A percentile compares a stretch with the other conserved stretches of the same genome.
Conservation (phyloP, 2,888 invertebrate species). For the Emmelina monodactyla region DNA sequence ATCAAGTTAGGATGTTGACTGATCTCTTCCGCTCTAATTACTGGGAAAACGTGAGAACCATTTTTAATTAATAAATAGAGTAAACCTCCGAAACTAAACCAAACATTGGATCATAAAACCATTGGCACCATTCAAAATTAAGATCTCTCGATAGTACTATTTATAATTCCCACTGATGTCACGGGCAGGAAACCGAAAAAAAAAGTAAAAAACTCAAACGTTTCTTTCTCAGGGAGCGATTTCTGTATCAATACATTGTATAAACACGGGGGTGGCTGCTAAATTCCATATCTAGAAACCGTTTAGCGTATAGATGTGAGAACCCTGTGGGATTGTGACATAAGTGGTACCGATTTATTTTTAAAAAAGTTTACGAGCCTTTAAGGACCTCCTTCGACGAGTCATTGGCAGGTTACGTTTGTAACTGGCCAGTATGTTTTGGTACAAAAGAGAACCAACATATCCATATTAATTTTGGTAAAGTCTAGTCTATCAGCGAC, state of each 20-base stretch:
- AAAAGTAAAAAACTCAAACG: slow-evolving; percentile 19
- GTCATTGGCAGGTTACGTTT: slow-evolving; percentile 6
- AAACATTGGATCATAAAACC: slow-evolving; percentile 1
- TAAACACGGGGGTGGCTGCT: slow-evolving; percentile 49
- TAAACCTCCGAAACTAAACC: slow-evolving; percentile 4
- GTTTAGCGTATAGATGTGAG: slow-evolving; percentile 16
- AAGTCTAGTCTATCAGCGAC: not conserved
- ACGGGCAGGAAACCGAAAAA: slow-evolving; percentile 30
- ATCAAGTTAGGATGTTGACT: slow-evolving; percentile 17
- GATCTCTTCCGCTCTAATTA: slow-evolving; percentile 27
- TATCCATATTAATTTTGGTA: too few species aligned
- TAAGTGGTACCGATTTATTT: slow-evolving; percentile 11
- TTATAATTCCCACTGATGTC: slow-evolving; percentile 46
- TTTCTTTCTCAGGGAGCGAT: slow-evolving; percentile 16
- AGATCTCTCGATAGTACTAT: slow-evolving; percentile 32
- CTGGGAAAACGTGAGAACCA: slow-evolving; percentile 22
- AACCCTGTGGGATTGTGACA: slow-evolving; percentile 16
- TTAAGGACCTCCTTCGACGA: slow-evolving; percentile 13
- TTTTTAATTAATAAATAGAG: not conserved
- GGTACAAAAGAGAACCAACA: too few species aligned
- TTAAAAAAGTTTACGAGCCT: slow-evolving; percentile 8
- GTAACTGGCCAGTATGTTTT: not conserved
- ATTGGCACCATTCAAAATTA: slow-evolving; percentile 1
- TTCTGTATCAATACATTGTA: slow-evolving; percentile 33
- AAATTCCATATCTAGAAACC: slow-evolving; percentile 54